phyloP scores from a whole-genome alignment of 2,797 vertebrate genomes.

The Crossoptilon crossoptilon region DNA sequence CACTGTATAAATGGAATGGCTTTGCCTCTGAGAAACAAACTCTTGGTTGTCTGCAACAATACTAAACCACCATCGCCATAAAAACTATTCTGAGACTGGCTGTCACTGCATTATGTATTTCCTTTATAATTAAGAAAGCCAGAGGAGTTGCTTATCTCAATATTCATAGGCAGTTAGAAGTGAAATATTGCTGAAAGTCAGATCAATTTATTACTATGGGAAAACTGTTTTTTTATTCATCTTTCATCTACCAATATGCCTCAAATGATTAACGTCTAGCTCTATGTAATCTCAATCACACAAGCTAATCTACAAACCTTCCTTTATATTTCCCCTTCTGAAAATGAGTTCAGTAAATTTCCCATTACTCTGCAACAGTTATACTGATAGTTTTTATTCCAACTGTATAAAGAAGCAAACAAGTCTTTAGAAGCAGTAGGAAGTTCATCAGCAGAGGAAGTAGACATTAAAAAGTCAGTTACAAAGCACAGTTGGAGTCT shows the following conservation, averaged over 20 bases:
- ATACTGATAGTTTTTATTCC: constrained; percentile 34
- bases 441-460: constrained; percentile 65
- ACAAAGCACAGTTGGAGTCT: constrained; percentile 60
- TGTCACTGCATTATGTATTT: constrained; percentile 26
- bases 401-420: constrained; percentile 43
- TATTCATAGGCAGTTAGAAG: not conserved
- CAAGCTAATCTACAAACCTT: constrained; percentile 36
- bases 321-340: constrained; percentile 18
- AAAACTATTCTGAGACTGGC: not conserved
- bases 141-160: constrained; percentile 25
- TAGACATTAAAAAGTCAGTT: constrained; percentile 54
- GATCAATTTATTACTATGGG: constrained; percentile 3
- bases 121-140: constrained; percentile 29
- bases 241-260: not conserved
- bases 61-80: not conserved
- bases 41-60: not conserved
- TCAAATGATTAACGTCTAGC: not conserved
- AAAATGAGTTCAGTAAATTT: constrained; percentile 23
- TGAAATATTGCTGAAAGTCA: not conserved
- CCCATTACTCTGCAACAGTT: not conserved
- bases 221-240: constrained; percentile 33
- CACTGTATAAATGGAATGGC: not conserved
- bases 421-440: constrained; percentile 43
- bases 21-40: not conserved
- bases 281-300: constrained; percentile 5